A percentile compares a stretch with the other conserved stretches of the same genome.
These are phyloP conservation scores for Sciurus vulgaris DNA, from an alignment of 2,797 vertebrate species.

Conservation along the genomic window DNA sequence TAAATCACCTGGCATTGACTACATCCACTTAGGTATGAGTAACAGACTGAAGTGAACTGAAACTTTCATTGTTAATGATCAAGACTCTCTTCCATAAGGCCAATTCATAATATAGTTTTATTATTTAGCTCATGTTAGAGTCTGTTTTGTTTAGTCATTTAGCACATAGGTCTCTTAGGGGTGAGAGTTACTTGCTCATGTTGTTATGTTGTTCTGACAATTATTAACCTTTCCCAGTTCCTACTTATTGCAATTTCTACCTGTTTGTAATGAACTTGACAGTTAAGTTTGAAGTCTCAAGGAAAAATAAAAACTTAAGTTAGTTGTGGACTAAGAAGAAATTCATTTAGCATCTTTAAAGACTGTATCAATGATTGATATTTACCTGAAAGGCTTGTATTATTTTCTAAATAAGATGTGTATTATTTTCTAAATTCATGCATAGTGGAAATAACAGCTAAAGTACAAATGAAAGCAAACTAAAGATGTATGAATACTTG, in stretches of 20 bases:
- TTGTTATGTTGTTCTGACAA: slow-evolving; percentile 8
- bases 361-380: neutral
- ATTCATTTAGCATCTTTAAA: slow-evolving; percentile 57
- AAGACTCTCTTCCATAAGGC: neutral
- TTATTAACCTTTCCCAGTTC: neutral
- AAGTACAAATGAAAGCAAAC: slow-evolving; percentile 51
- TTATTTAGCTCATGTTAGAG: neutral
- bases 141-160: neutral
- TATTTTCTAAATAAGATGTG: neutral
- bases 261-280: neutral
- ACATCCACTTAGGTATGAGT: slow-evolving; percentile 4
- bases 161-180: neutral
- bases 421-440: neutral
- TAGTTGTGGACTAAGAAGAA: slow-evolving; percentile 24
- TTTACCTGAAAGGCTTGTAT: slow-evolving; percentile 14
- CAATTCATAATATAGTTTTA: neutral
- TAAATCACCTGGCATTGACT: slow-evolving; percentile 66
- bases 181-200: neutral
- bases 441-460: neutral
- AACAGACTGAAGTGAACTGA: slow-evolving; percentile 52
- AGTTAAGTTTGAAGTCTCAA: slow-evolving; percentile 8
- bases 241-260: neutral
- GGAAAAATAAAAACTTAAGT: neutral
- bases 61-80: slow-evolving; percentile 49
- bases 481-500: neutral